These are phyloP conservation scores for Apis dorsata DNA, from an alignment of 1,140 invertebrate genomes.

Conservation along the genomic window DNA sequence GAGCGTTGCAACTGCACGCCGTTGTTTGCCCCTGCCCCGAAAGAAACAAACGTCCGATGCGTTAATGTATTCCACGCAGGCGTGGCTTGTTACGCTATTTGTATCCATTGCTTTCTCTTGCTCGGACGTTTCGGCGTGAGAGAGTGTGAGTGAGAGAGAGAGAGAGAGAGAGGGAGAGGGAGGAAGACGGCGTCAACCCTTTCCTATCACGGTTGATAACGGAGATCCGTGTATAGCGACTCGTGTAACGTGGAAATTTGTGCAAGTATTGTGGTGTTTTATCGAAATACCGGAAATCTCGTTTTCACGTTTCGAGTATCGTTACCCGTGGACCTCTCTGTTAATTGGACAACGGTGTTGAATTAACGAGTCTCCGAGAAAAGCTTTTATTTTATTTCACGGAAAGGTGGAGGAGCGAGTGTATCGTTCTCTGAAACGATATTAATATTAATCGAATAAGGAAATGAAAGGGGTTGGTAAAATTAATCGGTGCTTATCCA, in stretches of 20 bases:
- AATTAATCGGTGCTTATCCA: too few species aligned
- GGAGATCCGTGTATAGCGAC: neutral
- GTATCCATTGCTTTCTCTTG: neutral
- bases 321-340: too few species aligned
- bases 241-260: neutral
- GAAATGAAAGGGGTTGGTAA: too few species aligned
- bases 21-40: neutral
- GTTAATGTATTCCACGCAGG: slow-evolving; percentile 15
- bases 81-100: slow-evolving; percentile 16
- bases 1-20: neutral
- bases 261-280: neutral
- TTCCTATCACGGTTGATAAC: too few species aligned
- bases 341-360: too few species aligned
- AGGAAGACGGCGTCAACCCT: neutral
- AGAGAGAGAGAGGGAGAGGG: too few species aligned
- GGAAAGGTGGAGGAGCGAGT: too few species aligned
- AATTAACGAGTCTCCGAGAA: too few species aligned
- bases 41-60: slow-evolving; percentile 34
- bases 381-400: too few species aligned
- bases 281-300: neutral
- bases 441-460: too few species aligned
- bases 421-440: too few species aligned
- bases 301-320: neutral
- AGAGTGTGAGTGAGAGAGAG: too few species aligned
- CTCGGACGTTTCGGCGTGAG: neutral